Evolutionary conservation across 1,140 invertebrate genomes (phyloP).

Genomic region (Callitettix versicolor): DNA sequence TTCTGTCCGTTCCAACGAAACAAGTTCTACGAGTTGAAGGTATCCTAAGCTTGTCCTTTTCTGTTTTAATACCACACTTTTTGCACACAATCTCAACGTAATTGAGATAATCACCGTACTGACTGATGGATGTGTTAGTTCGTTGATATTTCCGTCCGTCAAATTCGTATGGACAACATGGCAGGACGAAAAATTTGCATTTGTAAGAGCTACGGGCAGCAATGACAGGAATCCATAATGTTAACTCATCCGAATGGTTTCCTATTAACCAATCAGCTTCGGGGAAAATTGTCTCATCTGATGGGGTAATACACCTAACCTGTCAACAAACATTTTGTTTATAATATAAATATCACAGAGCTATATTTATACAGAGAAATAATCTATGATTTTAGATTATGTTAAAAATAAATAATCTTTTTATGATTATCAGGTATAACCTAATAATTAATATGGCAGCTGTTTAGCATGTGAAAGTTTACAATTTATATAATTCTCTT

Average conservation of each 20-base stretch:
- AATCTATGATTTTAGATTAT: conserved; percentile 31
- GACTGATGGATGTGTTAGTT: conserved; percentile 50
- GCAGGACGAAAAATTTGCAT: conserved; percentile 79
- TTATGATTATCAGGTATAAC: too few relatives aligned
- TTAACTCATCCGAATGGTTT: conserved; percentile 97
- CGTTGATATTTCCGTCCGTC: conserved; percentile 71
- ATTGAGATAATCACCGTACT: conserved; percentile 75
- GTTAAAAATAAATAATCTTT: neutral
- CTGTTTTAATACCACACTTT: conserved; percentile 63
- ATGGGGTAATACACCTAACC: conserved; percentile 56
- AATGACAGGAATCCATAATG: conserved; percentile 94
- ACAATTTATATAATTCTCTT: too few relatives aligned
- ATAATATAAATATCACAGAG: conserved; percentile 26
- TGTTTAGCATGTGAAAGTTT: too few relatives aligned
- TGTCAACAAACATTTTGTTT: conserved; percentile 36
- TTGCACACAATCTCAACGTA: conserved; percentile 61
- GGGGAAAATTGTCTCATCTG: conserved; percentile 54
- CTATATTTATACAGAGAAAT: conserved; percentile 18
- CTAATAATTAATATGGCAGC: too few relatives aligned
- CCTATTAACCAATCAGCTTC: conserved; percentile 91
- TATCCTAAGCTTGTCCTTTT: conserved; percentile 79
- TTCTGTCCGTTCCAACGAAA: conserved; percentile 55
- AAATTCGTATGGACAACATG: conserved; percentile 91
- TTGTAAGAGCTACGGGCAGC: conserved; percentile 57
- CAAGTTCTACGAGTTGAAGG: conserved; percentile 91